Base-by-base conservation (phyloP, 1,140 invertebrate genomes). In the Condylostylus longicornis region DNA sequence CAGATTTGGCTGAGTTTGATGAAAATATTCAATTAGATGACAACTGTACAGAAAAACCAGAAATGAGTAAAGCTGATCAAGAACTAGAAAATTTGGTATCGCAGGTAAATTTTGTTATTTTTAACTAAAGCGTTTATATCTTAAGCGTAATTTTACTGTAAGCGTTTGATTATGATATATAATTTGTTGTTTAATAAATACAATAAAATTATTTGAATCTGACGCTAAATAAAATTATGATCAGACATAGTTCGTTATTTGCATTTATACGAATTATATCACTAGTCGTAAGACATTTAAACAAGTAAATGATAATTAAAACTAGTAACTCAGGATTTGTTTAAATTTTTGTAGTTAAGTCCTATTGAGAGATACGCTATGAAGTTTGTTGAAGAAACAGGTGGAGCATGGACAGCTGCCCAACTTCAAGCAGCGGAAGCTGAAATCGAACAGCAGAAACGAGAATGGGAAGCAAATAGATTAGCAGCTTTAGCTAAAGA, bases 1-100 rank as follows among this genome's bases (percentile, higher is more conserved):
- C 86, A 10, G 91, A 96, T 58, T 66, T 95, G 40, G 89, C 86
- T 0, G 91, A 96, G 62, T 97, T 96, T 65, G 91, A 97, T 67
- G 93, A 97, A 66, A 86, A 78, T 51, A 87, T 94, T 66, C 88
- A 89, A n/a, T 69, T 91, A 31, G 80, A 82, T 28, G 77, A 81
- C 8, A 70, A 70, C 13, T 76, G 75, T 21, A 67, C 50, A 25
- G 60, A 66, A 35, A 67, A 69, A 22, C 59, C 71, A 28, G 72
- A 82, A 56, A 59, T 79, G 33, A 82, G 78, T 50, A 84, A 83
- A 60, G 82, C 81, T 7, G 84, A 90, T 64, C 66, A 75, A 45
- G 83, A 90, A 64, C 71, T 91, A 39, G 77, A 81, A 37, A 73
- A 77, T 61, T 59, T 91, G 9, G 75, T 88, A 42, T 74, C 82